Percentiles rank a stretch among this genome's conserved stretches.
These are phyloP conservation scores for Camponotus floridanus DNA, from an alignment of 1,140 invertebrate genomes.

Conservation along the genomic window DNA sequence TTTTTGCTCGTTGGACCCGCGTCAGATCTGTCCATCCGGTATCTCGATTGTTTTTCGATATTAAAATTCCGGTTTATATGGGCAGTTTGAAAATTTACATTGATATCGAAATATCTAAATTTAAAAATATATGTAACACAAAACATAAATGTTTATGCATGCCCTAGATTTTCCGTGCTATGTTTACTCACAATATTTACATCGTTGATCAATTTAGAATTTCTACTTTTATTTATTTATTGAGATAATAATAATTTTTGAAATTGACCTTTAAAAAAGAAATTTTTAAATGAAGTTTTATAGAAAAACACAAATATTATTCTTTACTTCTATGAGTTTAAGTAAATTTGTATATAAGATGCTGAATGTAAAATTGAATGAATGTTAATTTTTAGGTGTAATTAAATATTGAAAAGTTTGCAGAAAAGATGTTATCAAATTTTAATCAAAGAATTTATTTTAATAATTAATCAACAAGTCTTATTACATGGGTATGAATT, in stretches of 20 bases:
- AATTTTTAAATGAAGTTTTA: neutral
- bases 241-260: neutral
- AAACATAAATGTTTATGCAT: neutral
- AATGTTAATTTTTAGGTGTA: neutral
- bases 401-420: conserved; percentile 2
- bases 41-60: conserved; percentile 54
- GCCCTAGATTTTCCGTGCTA: neutral
- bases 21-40: conserved; percentile 2
- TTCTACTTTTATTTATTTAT: neutral
- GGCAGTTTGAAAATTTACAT: conserved; percentile 2
- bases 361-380: too few species aligned
- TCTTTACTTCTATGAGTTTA: neutral
- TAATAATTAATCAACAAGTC: neutral
- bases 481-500: neutral
- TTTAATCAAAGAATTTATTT: neutral
- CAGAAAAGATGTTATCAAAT: neutral
- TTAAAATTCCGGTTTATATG: conserved; percentile 50
- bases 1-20: conserved; percentile 52
- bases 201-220: neutral
- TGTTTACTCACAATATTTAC: neutral
- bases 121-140: neutral
- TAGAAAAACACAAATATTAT: neutral
- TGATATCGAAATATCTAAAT: conserved; percentile 8
- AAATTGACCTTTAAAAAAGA: neutral
- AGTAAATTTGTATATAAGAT: neutral